Percentiles rank a stretch among this genome's conserved stretches.
phyloP scores from a whole-genome alignment of 2,113 vertebrate species.

The Campylorhamphus procurvoides region DNA sequence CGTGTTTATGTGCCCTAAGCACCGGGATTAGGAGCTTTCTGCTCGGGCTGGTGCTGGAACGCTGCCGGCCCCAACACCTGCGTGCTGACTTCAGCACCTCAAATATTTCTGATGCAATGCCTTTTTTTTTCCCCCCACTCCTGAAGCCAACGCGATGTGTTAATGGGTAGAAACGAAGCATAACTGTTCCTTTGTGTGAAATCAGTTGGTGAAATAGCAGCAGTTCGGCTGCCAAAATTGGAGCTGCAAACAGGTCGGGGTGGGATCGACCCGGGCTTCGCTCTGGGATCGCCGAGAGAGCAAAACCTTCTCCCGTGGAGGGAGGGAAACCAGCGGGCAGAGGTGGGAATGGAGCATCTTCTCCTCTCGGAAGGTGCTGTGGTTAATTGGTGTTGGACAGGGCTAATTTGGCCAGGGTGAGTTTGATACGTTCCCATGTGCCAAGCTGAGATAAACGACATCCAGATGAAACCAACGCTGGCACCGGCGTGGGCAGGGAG shows the following conservation, averaged over 20 bases:
- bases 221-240: not conserved
- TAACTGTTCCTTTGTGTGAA: slow-evolving; percentile 31
- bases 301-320: not conserved
- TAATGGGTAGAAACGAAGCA: not conserved
- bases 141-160: not conserved
- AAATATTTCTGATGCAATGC: not conserved
- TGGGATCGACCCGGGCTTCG: not conserved
- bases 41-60: not conserved
- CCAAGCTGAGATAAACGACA: not conserved
- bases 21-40: not conserved
- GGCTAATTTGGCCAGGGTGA: not conserved
- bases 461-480: not conserved
- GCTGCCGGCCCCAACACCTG: slow-evolving; percentile 6
- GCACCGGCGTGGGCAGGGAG: not conserved
- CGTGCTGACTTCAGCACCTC: slow-evolving; percentile 39
- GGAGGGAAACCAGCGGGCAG: not conserved
- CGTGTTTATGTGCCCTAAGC: not conserved
- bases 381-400: not conserved
- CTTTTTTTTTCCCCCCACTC: not conserved
- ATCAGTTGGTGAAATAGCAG: not conserved
- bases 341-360: not conserved
- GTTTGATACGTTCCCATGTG: not conserved
- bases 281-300: rapidly evolving
- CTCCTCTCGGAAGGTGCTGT: not conserved
- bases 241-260: not conserved